These are phyloP conservation scores for Polyommatus icarus DNA, from an alignment of 2,888 invertebrate species.

Conservation along the genomic window DNA sequence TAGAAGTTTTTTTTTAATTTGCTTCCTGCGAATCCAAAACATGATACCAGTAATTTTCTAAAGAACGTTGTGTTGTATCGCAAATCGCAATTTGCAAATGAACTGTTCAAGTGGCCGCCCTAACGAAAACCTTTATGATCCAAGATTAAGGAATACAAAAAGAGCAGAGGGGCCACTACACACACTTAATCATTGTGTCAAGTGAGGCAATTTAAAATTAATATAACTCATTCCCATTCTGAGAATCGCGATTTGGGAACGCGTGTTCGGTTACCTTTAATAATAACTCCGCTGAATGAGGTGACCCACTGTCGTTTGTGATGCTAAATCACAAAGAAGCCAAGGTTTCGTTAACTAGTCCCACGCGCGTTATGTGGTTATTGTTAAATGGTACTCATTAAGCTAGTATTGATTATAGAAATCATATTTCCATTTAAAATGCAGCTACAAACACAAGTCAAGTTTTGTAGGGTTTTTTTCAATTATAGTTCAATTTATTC, in stretches of 20 bases:
- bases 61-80: no score
- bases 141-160: background rate
- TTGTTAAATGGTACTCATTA: background rate
- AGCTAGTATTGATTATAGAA: background rate
- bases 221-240: constrained; percentile 47
- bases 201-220: constrained; percentile 33
- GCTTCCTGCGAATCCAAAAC: no score
- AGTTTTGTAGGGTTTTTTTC: no score
- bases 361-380: background rate
- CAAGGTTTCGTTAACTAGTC: background rate
- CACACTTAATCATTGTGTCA: background rate
- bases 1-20: no score
- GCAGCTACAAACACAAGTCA: background rate
- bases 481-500: no score
- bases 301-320: constrained; percentile 51
- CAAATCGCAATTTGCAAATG: no score
- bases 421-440: background rate
- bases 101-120: no score
- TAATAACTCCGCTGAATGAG: constrained; percentile 54
- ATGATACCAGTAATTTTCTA: no score
- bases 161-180: background rate
- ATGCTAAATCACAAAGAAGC: constrained; percentile 6
- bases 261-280: constrained; percentile 56
- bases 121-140: background rate
- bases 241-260: constrained; percentile 50